These are phyloP conservation scores for Alauda arvensis DNA, from an alignment of 2,797 vertebrate genomes.

Conservation along the genomic window DNA sequence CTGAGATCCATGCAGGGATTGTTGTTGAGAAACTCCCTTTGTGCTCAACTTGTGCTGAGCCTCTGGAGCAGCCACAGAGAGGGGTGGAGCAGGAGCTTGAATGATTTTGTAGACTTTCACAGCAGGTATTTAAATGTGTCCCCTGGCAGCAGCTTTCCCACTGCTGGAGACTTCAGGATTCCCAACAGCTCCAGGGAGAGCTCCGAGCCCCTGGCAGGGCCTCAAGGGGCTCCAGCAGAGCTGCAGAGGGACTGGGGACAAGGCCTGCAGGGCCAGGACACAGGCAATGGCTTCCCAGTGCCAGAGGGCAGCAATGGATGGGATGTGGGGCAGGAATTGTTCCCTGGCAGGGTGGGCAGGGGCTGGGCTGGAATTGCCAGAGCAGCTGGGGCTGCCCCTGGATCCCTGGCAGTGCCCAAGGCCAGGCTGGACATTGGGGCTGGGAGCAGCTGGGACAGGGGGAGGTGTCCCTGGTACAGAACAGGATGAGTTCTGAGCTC, in stretches of 20 bases:
- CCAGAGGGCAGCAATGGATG: background rate
- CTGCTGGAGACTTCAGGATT: background rate
- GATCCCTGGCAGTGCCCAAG: background rate
- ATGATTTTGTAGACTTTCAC: background rate
- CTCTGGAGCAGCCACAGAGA: background rate
- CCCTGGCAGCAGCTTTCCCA: background rate
- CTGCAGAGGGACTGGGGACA: background rate
- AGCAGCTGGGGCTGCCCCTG: background rate
- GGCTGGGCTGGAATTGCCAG: background rate
- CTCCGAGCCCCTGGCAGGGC: background rate
- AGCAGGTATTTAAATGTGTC: background rate
- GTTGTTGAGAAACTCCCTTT: constrained; percentile 19
- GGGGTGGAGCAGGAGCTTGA: background rate
- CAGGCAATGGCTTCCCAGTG: background rate
- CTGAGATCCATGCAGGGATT: constrained; percentile 67
- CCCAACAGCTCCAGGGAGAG: background rate
- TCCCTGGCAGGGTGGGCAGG: background rate
- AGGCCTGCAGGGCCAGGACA: background rate
- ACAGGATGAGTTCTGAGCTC: accelerated
- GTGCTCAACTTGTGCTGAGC: constrained; percentile 38
- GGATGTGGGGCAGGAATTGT: background rate
- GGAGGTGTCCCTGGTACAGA: background rate
- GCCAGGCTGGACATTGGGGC: background rate
- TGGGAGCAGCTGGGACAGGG: background rate
- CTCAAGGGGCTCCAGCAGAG: background rate